Base-by-base conservation (phyloP, 2,888 invertebrate genomes). In the Biston stratarius region DNA sequence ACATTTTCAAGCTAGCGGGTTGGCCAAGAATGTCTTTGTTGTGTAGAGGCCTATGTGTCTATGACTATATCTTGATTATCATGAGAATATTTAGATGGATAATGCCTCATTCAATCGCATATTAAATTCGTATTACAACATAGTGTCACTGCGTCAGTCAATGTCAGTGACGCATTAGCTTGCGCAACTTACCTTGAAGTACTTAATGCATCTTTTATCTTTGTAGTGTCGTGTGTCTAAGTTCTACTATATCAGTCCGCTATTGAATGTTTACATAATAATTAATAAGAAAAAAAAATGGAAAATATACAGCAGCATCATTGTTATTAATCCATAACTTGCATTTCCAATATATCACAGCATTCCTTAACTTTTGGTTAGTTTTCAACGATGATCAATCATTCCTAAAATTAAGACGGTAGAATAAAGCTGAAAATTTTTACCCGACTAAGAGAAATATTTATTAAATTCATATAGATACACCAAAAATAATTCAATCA, bases 301-400 rank as follows among this genome's bases (percentile, higher is more conserved):
- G 24, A 6, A 5, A 12, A 63, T 58, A 42, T 56, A 34, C 52
- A 40, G 42, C 58, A 55, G 52, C 61, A 59, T 62, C 52, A 65
- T 59, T 61, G 24, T 24, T 24, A 3, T 24, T 24, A 24, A 24
- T 24, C 24, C 53, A 61, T 52, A 61, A 51, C 51, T 59, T 62
- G 61, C 66, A 56, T 72, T 64, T 76, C 80, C 80, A 85, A 82
- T 82, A 80, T 83, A 85, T 87, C 86, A 87, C 87, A 87, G 86
- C 80, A 79, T 78, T 77, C 80, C 77, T 75, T 75, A 74, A 61
- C 67, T 72, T 82, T 78, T 81, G 79, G 79, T 83, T 78, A 74
- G 67, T 74, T 75, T 72, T 71, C 66, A 69, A 70, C 71, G 69
- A 74, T 71, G 71, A 48, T n/a, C 42, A 11, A 5, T 42, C 42